Base-by-base conservation (phyloP, 2,113 vertebrate species). In the Callaeas wilsoni region DNA sequence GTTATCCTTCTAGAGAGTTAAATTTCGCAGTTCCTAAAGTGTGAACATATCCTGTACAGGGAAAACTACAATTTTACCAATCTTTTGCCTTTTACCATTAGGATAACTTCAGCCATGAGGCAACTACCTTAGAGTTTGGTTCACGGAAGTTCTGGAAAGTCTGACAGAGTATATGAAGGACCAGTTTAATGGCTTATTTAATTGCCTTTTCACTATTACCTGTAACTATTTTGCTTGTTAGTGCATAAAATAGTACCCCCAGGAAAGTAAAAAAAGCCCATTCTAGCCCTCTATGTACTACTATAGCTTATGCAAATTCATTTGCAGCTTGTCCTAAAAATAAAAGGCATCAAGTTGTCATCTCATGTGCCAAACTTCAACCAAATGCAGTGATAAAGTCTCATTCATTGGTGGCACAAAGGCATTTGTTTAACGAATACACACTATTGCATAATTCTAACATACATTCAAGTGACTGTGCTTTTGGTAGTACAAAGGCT, bases 351-450 rank as follows among this genome's bases (percentile, higher is more conserved):
- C 1, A 0, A 68, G 56, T 70, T 77, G 55, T 77, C 67, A 53
- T 79, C 63, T 77, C 69, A 47, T 2, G 16, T 85, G 82, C 93
- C 88, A 87, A 86, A 94, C 89, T 78, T 94, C 90, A 94, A 64
- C 39, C 71, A 88, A 94, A 76, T 87, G 64, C 76, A 74, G 53
- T 2, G 39, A 95, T 86, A 88, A 84, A 88, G 85, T 95, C 83
- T 89, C 79, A 87, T 96, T 96, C 94, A 90, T 46, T 71, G 76
- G 79, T 64, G 76, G 90, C 83, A 97, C 92, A 96, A 89, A 90
- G 90, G 85, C 41, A 0, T 96, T 93, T 96, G 78, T 95, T 93
- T 81, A 49, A 78, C 1, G 7, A 89, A 92, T 62, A 90, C 83
- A 90, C 83, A 79, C 64, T 68, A 50, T 71, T 71, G 83, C 83